These are phyloP conservation scores for Hypsopygia costalis DNA, from an alignment of 2,888 invertebrate genomes.

Conservation along the genomic window DNA sequence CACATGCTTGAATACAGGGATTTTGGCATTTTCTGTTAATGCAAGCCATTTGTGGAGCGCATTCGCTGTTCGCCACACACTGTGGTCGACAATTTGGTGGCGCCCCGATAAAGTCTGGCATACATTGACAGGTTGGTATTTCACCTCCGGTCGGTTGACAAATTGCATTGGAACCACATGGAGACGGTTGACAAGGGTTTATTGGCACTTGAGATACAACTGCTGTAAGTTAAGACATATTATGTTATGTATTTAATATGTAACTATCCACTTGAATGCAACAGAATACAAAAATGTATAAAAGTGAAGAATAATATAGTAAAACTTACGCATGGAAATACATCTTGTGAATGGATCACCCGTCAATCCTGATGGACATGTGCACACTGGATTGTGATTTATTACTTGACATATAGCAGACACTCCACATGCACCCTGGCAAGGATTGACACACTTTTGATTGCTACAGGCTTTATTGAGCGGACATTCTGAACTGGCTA, in stretches of 20 bases:
- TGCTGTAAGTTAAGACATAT: background rate
- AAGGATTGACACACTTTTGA: conserved; percentile 87
- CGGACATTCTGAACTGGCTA: conserved; percentile 86
- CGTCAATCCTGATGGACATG: conserved; percentile 82
- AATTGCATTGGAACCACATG: conserved; percentile 87
- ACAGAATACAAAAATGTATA: too few relatives aligned
- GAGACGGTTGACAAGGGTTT: conserved; percentile 87
- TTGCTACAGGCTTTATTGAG: conserved; percentile 85
- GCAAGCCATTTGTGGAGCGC: conserved; percentile 84
- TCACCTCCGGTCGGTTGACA: conserved; percentile 78
- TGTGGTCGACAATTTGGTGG: conserved; percentile 88
- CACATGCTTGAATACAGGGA: conserved; percentile 88
- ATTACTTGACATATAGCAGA: conserved; percentile 87
- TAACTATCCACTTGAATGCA: too few relatives aligned
- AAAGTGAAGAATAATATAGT: background rate
- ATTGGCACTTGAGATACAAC: conserved; percentile 34
- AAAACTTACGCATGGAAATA: conserved; percentile 66
- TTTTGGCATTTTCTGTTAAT: conserved; percentile 88
- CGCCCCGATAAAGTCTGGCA: conserved; percentile 83
- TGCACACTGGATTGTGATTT: conserved; percentile 88
- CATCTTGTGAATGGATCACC: conserved; percentile 86
- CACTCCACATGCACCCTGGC: conserved; percentile 89
- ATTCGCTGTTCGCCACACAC: conserved; percentile 87
- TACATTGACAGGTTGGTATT: conserved; percentile 86
- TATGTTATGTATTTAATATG: too few relatives aligned